Conservation (phyloP, 2,888 invertebrate species). For the Drosophila eohydei region DNA sequence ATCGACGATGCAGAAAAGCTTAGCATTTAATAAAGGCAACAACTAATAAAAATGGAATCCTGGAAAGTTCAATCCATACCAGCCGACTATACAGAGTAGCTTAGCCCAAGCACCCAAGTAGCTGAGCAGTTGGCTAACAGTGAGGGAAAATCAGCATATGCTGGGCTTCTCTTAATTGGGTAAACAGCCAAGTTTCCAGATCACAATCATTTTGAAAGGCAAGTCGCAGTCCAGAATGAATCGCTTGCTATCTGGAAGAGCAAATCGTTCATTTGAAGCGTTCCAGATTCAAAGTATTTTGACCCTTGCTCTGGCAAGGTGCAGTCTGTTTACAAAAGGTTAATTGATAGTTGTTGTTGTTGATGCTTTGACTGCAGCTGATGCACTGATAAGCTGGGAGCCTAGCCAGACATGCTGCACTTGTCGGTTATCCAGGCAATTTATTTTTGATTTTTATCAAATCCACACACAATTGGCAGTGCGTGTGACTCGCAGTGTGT, state of each 20-base stretch:
- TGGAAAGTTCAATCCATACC: conserved; percentile 46
- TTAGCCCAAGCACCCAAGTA: conserved; percentile 16
- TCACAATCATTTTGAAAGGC: conserved; percentile 46
- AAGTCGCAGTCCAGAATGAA: conserved; percentile 33
- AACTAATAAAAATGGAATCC: conserved; percentile 36
- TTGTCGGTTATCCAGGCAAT: conserved; percentile 73
- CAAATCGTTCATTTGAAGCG: conserved; percentile 52
- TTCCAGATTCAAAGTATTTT: conserved; percentile 21
- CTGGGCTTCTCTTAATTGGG: conserved; percentile 81
- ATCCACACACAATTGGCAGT: conserved; percentile 10
- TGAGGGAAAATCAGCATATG: conserved; percentile 77
- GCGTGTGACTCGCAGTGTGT: neutral
- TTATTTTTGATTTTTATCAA: conserved; percentile 43
- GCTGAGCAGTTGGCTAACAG: conserved; percentile 1
- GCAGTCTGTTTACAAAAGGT: conserved; percentile 58
- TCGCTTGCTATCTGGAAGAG: conserved; percentile 26
- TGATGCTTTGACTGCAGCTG: conserved; percentile 31
- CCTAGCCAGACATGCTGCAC: conserved; percentile 42
- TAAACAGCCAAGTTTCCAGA: conserved; percentile 39
- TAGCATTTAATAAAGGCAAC: conserved; percentile 71
- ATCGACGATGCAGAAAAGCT: conserved; percentile 66
- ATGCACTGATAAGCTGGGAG: conserved; percentile 57
- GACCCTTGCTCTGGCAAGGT: conserved; percentile 31
- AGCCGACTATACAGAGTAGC: conserved; percentile 34
- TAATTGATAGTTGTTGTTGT: conserved; percentile 58